These are phyloP conservation scores for Galerucella pusilla DNA, from an alignment of 2,888 invertebrate genomes.

Conservation along the genomic window DNA sequence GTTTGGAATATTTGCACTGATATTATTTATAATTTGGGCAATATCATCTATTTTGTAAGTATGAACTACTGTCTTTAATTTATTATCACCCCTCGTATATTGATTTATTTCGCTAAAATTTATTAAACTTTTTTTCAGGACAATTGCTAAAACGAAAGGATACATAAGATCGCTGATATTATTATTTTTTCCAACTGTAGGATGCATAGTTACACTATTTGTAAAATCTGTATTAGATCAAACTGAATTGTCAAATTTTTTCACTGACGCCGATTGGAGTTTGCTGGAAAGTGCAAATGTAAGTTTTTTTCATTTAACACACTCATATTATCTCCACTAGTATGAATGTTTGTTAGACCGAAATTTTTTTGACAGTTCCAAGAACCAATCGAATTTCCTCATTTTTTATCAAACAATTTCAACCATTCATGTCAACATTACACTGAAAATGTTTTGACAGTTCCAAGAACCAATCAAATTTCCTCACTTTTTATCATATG, in stretches of 20 bases:
- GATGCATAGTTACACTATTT: constrained; percentile 59
- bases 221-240: constrained; percentile 58
- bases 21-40: constrained; percentile 74
- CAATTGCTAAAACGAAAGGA: constrained; percentile 60
- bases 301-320: constrained; percentile 35
- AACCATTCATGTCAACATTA: too few relatives aligned
- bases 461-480: too few relatives aligned
- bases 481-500: too few relatives aligned
- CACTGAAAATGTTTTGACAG: too few relatives aligned
- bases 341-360: too few relatives aligned
- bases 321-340: too few relatives aligned
- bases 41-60: constrained; percentile 73
- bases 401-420: too few relatives aligned
- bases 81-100: too few relatives aligned
- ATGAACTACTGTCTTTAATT: neutral
- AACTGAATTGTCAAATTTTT: constrained; percentile 55
- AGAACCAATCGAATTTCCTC: too few relatives aligned
- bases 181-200: constrained; percentile 58
- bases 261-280: constrained; percentile 58
- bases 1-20: constrained; percentile 73
- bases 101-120: neutral
- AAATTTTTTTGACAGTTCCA: too few relatives aligned
- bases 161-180: constrained; percentile 60
- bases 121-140: constrained; percentile 54
- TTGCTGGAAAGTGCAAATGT: constrained; percentile 57